Evolutionary conservation across 2,113 vertebrate species (phyloP).

Genomic region (Mirounga angustirostris): DNA sequence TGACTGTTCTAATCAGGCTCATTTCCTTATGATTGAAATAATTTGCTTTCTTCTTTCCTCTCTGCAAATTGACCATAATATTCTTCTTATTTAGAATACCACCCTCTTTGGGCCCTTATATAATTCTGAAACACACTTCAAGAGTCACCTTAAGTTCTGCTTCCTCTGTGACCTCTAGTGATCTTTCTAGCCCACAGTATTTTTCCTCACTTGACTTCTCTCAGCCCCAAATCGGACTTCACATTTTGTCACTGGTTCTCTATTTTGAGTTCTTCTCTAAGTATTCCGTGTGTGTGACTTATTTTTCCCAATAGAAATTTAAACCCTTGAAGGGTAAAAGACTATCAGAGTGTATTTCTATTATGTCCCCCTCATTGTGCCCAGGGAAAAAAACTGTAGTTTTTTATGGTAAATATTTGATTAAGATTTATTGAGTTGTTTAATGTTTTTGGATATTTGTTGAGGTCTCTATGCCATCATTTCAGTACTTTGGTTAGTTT

Average conservation of each 20-base stretch:
- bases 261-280: neutral
- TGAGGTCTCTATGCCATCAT: neutral
- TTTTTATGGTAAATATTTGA: neutral
- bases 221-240: neutral
- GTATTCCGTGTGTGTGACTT: neutral
- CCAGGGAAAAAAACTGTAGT: neutral
- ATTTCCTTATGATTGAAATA: neutral
- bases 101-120: neutral
- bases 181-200: neutral
- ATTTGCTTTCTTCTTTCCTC: neutral
- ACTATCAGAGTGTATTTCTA: neutral
- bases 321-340: neutral
- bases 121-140: neutral
- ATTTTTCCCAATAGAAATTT: neutral
- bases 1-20: neutral
- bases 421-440: conserved; percentile 21
- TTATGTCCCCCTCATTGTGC: neutral
- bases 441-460: neutral
- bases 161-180: neutral
- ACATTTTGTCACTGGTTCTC: neutral
- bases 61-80: neutral
- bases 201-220: neutral
- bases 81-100: neutral
- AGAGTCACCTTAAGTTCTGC: neutral
- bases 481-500: neutral